These are phyloP conservation scores for Rhorus exstirpatorius DNA, from an alignment of 2,888 invertebrate species.

Conservation along the genomic window DNA sequence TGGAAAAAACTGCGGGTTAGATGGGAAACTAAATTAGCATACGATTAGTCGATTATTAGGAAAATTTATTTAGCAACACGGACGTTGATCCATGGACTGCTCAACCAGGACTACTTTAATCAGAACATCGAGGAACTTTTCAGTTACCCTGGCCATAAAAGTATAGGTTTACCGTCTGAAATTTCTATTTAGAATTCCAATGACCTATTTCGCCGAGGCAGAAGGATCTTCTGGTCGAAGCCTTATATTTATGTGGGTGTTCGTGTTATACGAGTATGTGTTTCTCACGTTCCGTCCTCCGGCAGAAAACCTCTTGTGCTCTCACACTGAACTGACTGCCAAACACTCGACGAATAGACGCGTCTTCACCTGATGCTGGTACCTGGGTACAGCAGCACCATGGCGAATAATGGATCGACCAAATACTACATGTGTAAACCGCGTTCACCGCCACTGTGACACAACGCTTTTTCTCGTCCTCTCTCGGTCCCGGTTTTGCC, in stretches of 20 bases:
- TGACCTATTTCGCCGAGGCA: background rate
- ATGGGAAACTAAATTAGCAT: background rate
- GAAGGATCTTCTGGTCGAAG: constrained; percentile 14
- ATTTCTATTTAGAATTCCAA: background rate
- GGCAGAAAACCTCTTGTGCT: constrained; percentile 27
- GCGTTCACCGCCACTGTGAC: constrained; percentile 62
- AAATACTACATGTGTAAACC: constrained; percentile 66
- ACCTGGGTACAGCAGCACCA: constrained; percentile 31
- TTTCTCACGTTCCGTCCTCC: constrained; percentile 31
- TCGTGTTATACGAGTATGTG: background rate
- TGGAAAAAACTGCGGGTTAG: background rate
- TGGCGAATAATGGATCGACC: constrained; percentile 69
- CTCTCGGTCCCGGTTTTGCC: constrained; percentile 33
- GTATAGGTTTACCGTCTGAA: background rate
- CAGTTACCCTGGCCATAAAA: background rate
- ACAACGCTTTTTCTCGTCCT: constrained; percentile 55
- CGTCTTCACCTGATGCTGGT: constrained; percentile 63
- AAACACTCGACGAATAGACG: constrained; percentile 58
- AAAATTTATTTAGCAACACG: background rate
- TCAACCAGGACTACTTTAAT: background rate
- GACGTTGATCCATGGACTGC: constrained; percentile 47
- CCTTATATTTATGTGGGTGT: background rate
- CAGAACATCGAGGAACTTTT: background rate
- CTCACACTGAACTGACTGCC: constrained; percentile 26
- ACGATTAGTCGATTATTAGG: background rate